phyloP scores from a whole-genome alignment of 2,888 invertebrate species.

The Salpingus planirostris region DNA sequence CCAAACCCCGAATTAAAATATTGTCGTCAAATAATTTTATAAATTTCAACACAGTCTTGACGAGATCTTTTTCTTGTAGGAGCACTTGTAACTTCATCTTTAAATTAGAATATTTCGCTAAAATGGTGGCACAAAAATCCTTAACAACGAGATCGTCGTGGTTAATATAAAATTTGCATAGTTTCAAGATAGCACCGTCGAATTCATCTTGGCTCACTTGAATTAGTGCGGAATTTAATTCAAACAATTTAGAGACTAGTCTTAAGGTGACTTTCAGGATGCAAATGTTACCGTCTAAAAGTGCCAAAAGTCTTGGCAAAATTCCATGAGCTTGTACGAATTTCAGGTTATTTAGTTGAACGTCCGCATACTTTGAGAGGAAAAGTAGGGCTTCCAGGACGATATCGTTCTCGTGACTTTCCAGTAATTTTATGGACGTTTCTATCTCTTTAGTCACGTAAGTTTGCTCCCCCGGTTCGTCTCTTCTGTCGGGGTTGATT shows the following conservation, averaged over 20 bases:
- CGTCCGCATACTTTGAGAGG: constrained; percentile 29
- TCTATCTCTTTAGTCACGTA: constrained; percentile 28
- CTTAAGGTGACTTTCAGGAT: constrained; percentile 24
- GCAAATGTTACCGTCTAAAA: constrained; percentile 26
- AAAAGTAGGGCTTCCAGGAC: constrained; percentile 29
- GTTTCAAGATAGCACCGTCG: constrained; percentile 23
- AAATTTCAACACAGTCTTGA: constrained; percentile 23
- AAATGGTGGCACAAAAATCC: constrained; percentile 24
- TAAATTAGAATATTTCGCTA: constrained; percentile 23
- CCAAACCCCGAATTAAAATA: constrained; percentile 20
- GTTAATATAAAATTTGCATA: constrained; percentile 23
- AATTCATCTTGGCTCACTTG: constrained; percentile 28
- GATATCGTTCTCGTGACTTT: constrained; percentile 26
- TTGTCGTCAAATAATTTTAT: constrained; percentile 20
- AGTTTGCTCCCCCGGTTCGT: constrained; percentile 26
- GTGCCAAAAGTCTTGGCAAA: constrained; percentile 22
- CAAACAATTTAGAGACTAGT: constrained; percentile 23
- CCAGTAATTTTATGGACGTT: constrained; percentile 28
- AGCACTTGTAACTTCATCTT: constrained; percentile 20
- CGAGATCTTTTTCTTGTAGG: constrained; percentile 19
- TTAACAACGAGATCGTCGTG: constrained; percentile 22
- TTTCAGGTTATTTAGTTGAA: constrained; percentile 23
- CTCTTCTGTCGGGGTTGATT: constrained; percentile 5
- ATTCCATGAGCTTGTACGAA: constrained; percentile 23
- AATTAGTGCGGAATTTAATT: constrained; percentile 21